A percentile compares a stretch with the other conserved stretches of the same genome.
These are phyloP conservation scores for Drosophila subpulchrella DNA, from an alignment of 1,140 invertebrate species.

Conservation along the genomic window DNA sequence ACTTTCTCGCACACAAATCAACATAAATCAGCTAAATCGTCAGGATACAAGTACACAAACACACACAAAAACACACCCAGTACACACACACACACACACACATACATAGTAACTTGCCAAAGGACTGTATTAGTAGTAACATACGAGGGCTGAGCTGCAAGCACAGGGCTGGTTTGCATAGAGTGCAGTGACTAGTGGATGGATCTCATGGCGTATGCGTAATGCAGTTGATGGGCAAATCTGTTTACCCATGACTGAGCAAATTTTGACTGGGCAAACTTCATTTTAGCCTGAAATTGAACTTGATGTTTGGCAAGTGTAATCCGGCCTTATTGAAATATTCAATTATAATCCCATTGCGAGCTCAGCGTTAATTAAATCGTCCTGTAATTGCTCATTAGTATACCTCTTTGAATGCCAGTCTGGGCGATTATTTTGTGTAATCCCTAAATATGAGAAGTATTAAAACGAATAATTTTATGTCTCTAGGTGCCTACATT, in stretches of 20 bases:
- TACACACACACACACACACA: conserved; percentile 5
- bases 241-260: conserved; percentile 53
- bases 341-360: conserved; percentile 25
- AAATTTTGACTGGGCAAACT: conserved; percentile 52
- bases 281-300: conserved; percentile 51
- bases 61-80: conserved; percentile 12
- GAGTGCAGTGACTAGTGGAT: conserved; percentile 48
- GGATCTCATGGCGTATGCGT: conserved; percentile 55
- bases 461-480: too few species aligned
- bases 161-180: conserved; percentile 39
- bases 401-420: not conserved
- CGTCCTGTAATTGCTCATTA: conserved; percentile 25
- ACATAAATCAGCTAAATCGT: conserved; percentile 81
- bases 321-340: conserved; percentile 41
- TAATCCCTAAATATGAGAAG: not conserved
- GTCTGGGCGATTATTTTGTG: not conserved
- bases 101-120: conserved; percentile 15
- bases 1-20: conserved; percentile 74
- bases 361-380: conserved; percentile 37
- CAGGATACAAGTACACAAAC: conserved; percentile 63
- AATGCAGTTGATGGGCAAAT: conserved; percentile 51
- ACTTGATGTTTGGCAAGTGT: conserved; percentile 50
- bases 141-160: conserved; percentile 59
- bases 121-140: conserved; percentile 68
- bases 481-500: too few species aligned